phyloP scores from a whole-genome alignment of 2,113 vertebrate genomes.

The Todiramphus chloris region DNA sequence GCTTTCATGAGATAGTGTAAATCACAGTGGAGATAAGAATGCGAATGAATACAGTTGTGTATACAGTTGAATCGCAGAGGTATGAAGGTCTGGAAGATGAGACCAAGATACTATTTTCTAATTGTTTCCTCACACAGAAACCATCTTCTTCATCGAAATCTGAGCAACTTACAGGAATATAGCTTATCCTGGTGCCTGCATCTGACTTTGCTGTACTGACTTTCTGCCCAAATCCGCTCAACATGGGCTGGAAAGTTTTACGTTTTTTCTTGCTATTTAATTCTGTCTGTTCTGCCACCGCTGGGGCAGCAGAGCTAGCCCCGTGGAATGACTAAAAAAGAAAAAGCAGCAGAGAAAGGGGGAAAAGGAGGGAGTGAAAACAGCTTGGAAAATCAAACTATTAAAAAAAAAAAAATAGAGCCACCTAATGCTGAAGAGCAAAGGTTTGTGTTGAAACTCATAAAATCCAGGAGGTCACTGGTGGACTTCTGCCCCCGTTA shows the following conservation, averaged over 20 bases:
- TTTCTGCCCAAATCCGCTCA: not conserved
- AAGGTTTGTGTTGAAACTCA: not conserved
- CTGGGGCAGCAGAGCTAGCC: not conserved
- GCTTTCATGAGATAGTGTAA: not conserved
- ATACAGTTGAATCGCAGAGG: not conserved
- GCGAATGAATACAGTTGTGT: not conserved
- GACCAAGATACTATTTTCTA: not conserved
- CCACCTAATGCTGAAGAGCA: not conserved
- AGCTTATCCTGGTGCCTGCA: not conserved
- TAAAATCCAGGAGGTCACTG: not conserved
- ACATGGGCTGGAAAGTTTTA: rapidly evolving
- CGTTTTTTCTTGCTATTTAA: not conserved
- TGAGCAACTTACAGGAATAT: not conserved
- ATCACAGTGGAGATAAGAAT: not conserved
- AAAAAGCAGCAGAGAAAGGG: rapidly evolving
- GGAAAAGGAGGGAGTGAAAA: not conserved
- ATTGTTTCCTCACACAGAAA: slow-evolving; percentile 22
- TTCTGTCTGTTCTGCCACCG: not conserved
- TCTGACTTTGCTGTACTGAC: not conserved
- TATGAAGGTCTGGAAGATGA: not conserved
- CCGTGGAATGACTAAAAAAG: not conserved
- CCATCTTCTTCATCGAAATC: not conserved
- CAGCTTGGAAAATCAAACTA: not conserved
- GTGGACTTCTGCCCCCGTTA: not conserved
- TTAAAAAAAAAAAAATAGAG: not conserved